Base-by-base conservation (phyloP, 2,797 vertebrate species). In the Spheniscus humboldti region DNA sequence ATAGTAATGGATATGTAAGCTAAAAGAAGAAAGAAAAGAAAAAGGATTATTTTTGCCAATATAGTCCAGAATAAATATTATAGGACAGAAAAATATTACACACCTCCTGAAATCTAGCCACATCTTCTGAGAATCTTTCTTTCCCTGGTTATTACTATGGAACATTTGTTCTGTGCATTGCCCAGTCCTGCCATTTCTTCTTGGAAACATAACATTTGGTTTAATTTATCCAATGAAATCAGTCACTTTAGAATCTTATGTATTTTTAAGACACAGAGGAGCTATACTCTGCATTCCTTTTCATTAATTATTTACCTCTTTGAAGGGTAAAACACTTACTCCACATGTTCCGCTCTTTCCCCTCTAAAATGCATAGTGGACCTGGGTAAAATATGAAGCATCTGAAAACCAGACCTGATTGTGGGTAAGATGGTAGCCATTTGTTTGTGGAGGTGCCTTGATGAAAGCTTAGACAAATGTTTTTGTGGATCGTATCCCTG, bases 291-390 rank as follows among this genome's bases (percentile, higher is more conserved):
- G 53, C 50, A 41, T 91, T 94, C 55, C 16, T 93, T 97, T 92
- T 74, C 75, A 96, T 97, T 97, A 97, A 95, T 96, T 98, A 96
- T 97, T 97, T 79, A 96, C 50, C 43, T 68, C 31, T 97, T 53
- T 95, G 19, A 59, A 69, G 82, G 67, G 55, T 96, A 83, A 97
- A 97, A 84, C 55, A 78, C 76, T 96, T 95, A 76, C 57, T 85
- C 95, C 90, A 93, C 43, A 78, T 80, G 25, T 91, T 97, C 53
- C 24, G 6, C 72, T 68, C 37, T 28, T 33, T 87, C 43, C 31
- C 5, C 10, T 78, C 39, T 75, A 76, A 92, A 97, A 92, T 76
- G 18, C 8, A 81, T 53, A 28, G 28, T 76, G 72, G 53, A 53
- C 45, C 72, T 82, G 84, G 52, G 41, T 43, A 78, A 84, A 91